Percentiles rank a stretch among this genome's conserved stretches.
phyloP scores from a whole-genome alignment of 2,113 vertebrate species.

The Caloenas nicobarica region DNA sequence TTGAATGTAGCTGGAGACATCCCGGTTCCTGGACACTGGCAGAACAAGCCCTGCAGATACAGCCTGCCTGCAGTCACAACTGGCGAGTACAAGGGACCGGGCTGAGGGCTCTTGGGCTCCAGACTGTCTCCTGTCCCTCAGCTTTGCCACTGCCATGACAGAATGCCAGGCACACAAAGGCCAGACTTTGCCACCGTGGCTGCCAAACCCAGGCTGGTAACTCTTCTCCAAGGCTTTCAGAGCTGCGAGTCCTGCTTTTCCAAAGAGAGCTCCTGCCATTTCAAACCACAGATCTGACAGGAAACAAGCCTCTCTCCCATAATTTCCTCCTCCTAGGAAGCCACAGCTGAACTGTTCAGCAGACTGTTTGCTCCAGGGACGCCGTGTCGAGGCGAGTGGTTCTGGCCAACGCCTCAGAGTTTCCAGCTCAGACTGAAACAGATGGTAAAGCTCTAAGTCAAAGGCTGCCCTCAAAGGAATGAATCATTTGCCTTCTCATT shows the following conservation, averaged over 20 bases:
- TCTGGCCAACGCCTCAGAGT: neutral
- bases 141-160: neutral
- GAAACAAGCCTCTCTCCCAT: neutral
- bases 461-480: conserved; percentile 39
- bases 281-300: neutral
- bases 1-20: neutral
- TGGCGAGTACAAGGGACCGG: neutral
- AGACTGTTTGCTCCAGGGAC: neutral
- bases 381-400: neutral
- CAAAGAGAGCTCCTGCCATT: neutral
- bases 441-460: conserved; percentile 9
- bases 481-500: conserved; percentile 51
- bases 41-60: neutral
- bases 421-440: conserved; percentile 34
- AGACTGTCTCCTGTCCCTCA: neutral
- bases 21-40: neutral
- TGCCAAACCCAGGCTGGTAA: neutral
- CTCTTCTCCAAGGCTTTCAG: neutral
- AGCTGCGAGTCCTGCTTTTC: neutral
- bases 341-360: neutral
- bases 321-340: neutral
- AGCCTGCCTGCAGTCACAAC: neutral
- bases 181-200: neutral
- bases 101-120: neutral
- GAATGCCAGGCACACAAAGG: neutral